Conservation (phyloP, 1,140 invertebrate species). For the Caenorhabditis brenneri region DNA sequence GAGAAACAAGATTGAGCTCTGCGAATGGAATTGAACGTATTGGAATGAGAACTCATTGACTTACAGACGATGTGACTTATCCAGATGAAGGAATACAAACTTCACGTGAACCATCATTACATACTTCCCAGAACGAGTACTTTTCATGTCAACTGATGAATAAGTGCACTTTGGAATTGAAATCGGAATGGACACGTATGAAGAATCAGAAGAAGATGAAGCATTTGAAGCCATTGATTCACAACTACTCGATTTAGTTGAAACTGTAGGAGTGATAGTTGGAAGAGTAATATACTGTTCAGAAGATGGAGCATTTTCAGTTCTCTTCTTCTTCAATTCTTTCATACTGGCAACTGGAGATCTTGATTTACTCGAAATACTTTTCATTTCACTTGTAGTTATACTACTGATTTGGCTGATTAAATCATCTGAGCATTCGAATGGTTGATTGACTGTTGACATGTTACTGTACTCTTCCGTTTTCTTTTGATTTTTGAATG, state of each 20-base stretch:
- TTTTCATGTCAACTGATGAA: background rate
- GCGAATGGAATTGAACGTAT: background rate
- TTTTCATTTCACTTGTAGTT: background rate
- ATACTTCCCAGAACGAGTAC: background rate
- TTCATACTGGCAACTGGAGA: background rate
- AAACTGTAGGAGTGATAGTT: background rate
- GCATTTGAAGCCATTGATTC: background rate
- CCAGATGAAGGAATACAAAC: background rate
- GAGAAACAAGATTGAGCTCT: background rate
- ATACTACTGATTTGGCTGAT: background rate
- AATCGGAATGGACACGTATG: background rate
- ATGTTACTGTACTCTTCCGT: no score
- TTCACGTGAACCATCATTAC: slow-evolving; percentile 12
- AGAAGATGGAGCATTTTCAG: background rate
- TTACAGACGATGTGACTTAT: background rate
- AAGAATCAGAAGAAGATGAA: background rate
- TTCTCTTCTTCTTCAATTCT: background rate
- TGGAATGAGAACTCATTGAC: background rate
- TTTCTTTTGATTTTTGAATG: background rate
- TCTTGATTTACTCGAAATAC: background rate
- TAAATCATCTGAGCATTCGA: background rate
- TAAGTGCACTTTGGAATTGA: background rate
- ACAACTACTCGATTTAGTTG: background rate
- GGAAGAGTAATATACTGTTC: background rate
- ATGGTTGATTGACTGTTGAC: background rate